A percentile compares a stretch with the other conserved stretches of the same genome.
Conservation (phyloP, 2,113 vertebrate species). For the Vanacampus margaritifer region DNA sequence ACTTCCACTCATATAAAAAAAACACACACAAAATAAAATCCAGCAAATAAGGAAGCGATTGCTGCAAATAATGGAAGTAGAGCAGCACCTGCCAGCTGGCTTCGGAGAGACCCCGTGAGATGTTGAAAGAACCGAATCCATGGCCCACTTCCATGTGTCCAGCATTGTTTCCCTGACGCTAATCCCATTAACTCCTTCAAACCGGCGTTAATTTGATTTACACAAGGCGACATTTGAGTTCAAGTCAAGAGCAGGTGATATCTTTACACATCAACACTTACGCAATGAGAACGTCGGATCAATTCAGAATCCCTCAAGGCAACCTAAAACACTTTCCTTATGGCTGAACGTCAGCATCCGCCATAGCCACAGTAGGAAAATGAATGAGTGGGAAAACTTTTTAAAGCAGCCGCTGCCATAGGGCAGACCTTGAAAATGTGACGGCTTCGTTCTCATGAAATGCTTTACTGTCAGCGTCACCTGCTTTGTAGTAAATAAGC, state of each 20-base stretch:
- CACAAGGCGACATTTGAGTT: constrained; percentile 44
- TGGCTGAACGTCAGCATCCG: too few relatives aligned
- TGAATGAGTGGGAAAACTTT: too few relatives aligned
- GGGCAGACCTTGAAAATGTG: too few relatives aligned
- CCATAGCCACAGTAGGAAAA: too few relatives aligned
- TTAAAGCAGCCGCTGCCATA: too few relatives aligned
- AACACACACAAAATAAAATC: constrained; percentile 4
- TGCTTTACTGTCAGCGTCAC: too few relatives aligned
- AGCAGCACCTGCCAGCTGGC: constrained; percentile 64
- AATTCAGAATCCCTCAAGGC: too few relatives aligned
- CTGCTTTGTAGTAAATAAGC: too few relatives aligned
- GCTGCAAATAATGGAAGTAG: constrained; percentile 49
- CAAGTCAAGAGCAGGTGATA: constrained; percentile 55
- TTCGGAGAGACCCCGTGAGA: constrained; percentile 49
- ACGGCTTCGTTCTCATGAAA: too few relatives aligned
- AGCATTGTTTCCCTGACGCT: too few relatives aligned
- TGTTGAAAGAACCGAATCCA: constrained; percentile 46
- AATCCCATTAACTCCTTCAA: constrained; percentile 66
- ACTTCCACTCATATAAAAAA: constrained; percentile 6
- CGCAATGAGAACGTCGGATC: neutral
- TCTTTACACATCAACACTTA: constrained; percentile 34
- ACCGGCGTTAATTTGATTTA: constrained; percentile 63
- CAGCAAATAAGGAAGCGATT: constrained; percentile 22
- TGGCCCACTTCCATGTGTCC: constrained; percentile 68
- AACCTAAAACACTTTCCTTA: too few relatives aligned